Conservation (phyloP, 2,888 invertebrate species). For the Heliconius erato region DNA sequence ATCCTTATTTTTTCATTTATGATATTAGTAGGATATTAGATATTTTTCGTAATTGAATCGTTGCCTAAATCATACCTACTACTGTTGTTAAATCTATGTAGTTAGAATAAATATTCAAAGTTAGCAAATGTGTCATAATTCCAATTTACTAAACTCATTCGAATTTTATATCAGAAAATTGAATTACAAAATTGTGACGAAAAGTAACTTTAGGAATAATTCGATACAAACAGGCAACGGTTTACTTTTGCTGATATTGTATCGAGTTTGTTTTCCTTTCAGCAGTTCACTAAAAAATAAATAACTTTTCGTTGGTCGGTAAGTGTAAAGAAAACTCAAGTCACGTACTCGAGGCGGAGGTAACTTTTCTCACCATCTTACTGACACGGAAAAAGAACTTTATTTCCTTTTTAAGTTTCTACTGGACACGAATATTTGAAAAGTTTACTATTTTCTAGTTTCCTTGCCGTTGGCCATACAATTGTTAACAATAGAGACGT, state of each 20-base stretch:
- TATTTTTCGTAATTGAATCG: too few species aligned
- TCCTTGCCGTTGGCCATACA: constrained; percentile 13
- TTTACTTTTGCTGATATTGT: neutral
- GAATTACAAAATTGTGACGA: neutral
- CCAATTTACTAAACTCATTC: neutral
- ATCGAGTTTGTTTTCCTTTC: constrained; percentile 18
- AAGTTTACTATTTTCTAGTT: constrained; percentile 13
- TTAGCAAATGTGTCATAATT: neutral
- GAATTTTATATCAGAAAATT: neutral
- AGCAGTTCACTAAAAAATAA: constrained; percentile 16
- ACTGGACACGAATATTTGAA: constrained; percentile 3
- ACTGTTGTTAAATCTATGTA: neutral
- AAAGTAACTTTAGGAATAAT: neutral
- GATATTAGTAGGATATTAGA: too few species aligned
- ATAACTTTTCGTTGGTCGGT: neutral
- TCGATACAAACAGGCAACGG: neutral
- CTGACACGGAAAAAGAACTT: constrained; percentile 14
- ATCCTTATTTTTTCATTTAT: too few species aligned
- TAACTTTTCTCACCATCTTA: constrained; percentile 15
- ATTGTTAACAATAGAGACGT: constrained; percentile 9
- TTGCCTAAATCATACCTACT: neutral
- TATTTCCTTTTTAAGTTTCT: constrained; percentile 8
- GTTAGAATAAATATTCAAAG: neutral
- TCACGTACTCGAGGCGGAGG: constrained; percentile 10
- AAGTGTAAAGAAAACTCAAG: constrained; percentile 18